A percentile compares a stretch with the other conserved stretches of the same genome.
These are phyloP conservation scores for Acromyrmex charruanus DNA, from an alignment of 1,140 invertebrate species.

Conservation along the genomic window DNA sequence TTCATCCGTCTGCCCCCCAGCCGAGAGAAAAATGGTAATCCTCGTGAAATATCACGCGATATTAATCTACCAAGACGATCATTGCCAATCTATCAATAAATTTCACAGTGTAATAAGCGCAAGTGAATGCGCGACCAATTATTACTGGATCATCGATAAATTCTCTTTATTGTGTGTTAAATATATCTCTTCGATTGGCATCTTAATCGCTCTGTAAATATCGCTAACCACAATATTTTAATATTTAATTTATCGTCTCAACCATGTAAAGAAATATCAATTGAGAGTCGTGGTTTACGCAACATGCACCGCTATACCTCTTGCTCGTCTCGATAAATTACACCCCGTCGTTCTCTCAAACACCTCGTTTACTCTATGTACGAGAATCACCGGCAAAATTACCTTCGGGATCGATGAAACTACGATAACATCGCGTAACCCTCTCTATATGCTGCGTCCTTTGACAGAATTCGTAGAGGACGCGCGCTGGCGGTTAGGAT, in stretches of 20 bases:
- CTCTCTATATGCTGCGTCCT: background rate
- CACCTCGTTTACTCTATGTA: conserved; percentile 37
- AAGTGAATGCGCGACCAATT: conserved; percentile 50
- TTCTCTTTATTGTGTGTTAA: conserved; percentile 48
- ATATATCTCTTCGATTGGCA: conserved; percentile 43
- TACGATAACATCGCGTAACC: conserved; percentile 25
- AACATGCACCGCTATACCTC: conserved; percentile 61
- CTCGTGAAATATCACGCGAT: conserved; percentile 55
- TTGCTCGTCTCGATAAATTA: conserved; percentile 68
- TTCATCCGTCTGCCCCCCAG: conserved; percentile 1
- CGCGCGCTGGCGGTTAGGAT: background rate
- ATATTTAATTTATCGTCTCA: conserved; percentile 70
- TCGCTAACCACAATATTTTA: conserved; percentile 48
- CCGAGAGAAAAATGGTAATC: conserved; percentile 41
- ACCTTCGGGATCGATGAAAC: conserved; percentile 30
- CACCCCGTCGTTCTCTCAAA: conserved; percentile 54
- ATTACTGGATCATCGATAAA: conserved; percentile 66
- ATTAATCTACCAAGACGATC: conserved; percentile 43
- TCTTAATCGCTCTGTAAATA: conserved; percentile 29
- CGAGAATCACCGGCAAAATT: conserved; percentile 38
- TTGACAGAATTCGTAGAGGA: conserved; percentile 66
- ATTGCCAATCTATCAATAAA: conserved; percentile 37
- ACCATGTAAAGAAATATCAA: conserved; percentile 47
- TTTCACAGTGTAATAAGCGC: conserved; percentile 35
- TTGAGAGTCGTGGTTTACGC: conserved; percentile 62